These are phyloP conservation scores for Tylochromis polylepis DNA, from an alignment of 2,113 vertebrate genomes.

Conservation along the genomic window DNA sequence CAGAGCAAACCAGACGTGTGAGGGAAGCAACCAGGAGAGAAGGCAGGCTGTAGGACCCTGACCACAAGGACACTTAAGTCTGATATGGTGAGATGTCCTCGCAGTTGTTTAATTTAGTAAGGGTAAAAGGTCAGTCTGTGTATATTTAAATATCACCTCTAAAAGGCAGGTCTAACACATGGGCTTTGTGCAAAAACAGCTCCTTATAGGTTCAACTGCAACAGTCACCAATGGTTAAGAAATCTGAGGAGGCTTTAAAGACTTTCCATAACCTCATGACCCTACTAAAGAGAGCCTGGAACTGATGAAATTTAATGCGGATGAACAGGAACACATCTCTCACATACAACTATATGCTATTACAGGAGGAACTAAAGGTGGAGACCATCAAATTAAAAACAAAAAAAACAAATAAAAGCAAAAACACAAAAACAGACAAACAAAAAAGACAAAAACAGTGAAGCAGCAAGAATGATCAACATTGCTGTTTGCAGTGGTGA, in stretches of 20 bases:
- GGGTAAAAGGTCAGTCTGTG: not conserved
- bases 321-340: not conserved
- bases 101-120: not conserved
- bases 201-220: not conserved
- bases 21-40: not conserved
- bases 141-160: not conserved
- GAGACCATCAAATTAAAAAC: not conserved
- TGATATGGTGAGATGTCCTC: constrained; percentile 10
- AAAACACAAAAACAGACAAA: not conserved
- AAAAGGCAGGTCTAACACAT: not conserved
- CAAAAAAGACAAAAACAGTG: not conserved
- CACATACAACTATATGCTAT: not conserved
- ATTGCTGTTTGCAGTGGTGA: not conserved
- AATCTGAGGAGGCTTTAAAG: not conserved
- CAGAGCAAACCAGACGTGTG: not conserved
- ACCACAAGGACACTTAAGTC: constrained; percentile 31
- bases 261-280: not conserved
- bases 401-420: not conserved
- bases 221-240: not conserved
- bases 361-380: not conserved
- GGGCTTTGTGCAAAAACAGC: not conserved
- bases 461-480: not conserved
- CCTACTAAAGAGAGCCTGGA: not conserved
- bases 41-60: not conserved
- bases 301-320: not conserved